Evolutionary conservation across 2,888 invertebrate species (phyloP).

Genomic region (Drosophila maculinotata): DNA sequence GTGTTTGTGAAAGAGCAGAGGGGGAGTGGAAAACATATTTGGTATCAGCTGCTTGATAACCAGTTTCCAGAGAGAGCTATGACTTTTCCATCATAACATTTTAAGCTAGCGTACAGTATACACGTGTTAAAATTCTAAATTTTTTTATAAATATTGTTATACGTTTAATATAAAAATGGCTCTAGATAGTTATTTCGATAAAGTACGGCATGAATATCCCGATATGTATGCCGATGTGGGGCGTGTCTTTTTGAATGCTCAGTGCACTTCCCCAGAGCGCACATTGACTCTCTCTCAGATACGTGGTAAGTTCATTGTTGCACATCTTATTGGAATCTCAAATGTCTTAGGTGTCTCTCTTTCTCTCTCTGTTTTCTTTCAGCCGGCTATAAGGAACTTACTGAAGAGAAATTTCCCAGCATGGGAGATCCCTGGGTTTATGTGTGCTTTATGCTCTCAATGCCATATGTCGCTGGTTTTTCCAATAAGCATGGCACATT

Average conservation of each 20-base stretch:
- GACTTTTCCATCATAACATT: constrained; percentile 20
- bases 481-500: constrained; percentile 54
- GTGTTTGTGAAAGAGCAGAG: neutral
- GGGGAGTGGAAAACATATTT: constrained; percentile 6
- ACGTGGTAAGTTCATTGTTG: constrained; percentile 50
- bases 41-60: constrained; percentile 11
- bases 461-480: constrained; percentile 53
- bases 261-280: constrained; percentile 36
- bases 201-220: constrained; percentile 39
- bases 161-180: constrained; percentile 11
- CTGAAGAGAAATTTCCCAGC: constrained; percentile 52
- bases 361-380: constrained; percentile 4
- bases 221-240: constrained; percentile 23
- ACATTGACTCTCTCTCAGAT: constrained; percentile 56
- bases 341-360: neutral
- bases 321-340: neutral
- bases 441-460: constrained; percentile 52
- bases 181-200: constrained; percentile 51
- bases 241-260: constrained; percentile 27
- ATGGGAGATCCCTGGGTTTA: constrained; percentile 51
- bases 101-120: constrained; percentile 7
- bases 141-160: neutral
- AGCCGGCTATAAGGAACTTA: constrained; percentile 46
- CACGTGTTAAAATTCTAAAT: neutral
- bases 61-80: constrained; percentile 13